These are phyloP conservation scores for Uria aalge DNA, from an alignment of 2,113 vertebrate species.

Conservation along the genomic window DNA sequence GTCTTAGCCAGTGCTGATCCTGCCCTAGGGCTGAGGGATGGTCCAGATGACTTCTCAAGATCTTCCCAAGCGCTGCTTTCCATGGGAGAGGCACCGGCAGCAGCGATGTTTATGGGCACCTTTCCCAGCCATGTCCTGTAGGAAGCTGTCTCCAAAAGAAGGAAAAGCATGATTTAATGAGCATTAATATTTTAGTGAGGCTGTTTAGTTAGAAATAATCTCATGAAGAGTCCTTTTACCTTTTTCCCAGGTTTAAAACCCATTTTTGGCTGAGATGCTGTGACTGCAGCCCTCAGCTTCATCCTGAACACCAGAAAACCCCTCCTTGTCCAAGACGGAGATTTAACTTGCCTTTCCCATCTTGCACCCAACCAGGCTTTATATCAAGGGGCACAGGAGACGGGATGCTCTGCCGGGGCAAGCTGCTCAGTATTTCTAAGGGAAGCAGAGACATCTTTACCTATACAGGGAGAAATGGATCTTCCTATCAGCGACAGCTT, in stretches of 20 bases:
- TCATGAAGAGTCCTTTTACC: background rate
- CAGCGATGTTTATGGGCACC: accelerated
- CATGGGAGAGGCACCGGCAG: background rate
- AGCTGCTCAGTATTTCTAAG: background rate
- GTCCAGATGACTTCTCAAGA: background rate
- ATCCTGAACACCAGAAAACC: background rate
- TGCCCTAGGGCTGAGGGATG: background rate
- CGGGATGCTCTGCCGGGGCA: background rate
- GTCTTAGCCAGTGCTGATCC: background rate
- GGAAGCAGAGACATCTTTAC: background rate
- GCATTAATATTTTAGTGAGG: background rate
- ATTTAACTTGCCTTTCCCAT: background rate
- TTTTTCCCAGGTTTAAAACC: background rate
- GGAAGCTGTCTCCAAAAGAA: background rate
- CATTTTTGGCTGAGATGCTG: background rate
- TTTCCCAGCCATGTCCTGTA: accelerated
- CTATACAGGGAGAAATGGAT: background rate
- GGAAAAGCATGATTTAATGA: background rate
- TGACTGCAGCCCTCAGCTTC: background rate
- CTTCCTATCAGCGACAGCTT: background rate
- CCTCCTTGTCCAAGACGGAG: background rate
- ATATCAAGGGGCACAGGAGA: background rate
- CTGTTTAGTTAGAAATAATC: background rate
- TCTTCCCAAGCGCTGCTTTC: background rate
- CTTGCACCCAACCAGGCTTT: background rate